Percentiles rank a stretch among this genome's conserved stretches.
phyloP scores from a whole-genome alignment of 2,113 vertebrate genomes.

The Thamnophis sirtalis region DNA sequence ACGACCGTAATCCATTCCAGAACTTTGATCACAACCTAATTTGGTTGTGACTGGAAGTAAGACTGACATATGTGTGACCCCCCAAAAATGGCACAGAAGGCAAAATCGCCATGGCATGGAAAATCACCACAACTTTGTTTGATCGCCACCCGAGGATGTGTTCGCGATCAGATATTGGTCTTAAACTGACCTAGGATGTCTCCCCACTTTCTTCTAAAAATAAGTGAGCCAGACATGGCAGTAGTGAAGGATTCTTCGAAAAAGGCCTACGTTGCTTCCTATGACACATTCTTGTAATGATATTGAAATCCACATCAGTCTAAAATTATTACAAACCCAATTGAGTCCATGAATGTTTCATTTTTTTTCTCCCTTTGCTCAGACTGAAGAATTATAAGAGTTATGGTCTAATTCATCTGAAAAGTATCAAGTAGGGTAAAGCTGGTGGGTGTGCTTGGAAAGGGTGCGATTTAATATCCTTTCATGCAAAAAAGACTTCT shows the following conservation, averaged over 20 bases:
- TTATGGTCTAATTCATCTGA: no score
- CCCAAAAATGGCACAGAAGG: no score
- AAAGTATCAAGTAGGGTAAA: not conserved
- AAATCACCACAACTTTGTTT: no score
- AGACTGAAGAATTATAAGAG: not conserved
- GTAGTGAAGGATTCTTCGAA: not conserved
- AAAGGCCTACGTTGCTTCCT: no score
- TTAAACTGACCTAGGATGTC: not conserved
- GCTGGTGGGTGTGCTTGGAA: not conserved
- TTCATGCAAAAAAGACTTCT: not conserved
- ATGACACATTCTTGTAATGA: not conserved
- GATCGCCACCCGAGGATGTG: no score
- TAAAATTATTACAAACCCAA: not conserved
- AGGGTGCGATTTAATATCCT: not conserved
- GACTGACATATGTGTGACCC: no score
- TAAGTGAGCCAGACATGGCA: not conserved
- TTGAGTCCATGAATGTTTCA: not conserved
- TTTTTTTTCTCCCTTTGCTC: not conserved
- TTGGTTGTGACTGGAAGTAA: no score
- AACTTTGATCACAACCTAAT: no score
- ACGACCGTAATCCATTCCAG: no score
- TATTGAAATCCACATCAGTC: not conserved
- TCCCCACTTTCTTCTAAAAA: not conserved
- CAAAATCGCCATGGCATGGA: no score
- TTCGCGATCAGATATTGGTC: no score